Percentiles rank a stretch among this genome's conserved stretches.
Evolutionary conservation across 2,113 vertebrate genomes (phyloP).

Genomic region (Parotia lawesii): DNA sequence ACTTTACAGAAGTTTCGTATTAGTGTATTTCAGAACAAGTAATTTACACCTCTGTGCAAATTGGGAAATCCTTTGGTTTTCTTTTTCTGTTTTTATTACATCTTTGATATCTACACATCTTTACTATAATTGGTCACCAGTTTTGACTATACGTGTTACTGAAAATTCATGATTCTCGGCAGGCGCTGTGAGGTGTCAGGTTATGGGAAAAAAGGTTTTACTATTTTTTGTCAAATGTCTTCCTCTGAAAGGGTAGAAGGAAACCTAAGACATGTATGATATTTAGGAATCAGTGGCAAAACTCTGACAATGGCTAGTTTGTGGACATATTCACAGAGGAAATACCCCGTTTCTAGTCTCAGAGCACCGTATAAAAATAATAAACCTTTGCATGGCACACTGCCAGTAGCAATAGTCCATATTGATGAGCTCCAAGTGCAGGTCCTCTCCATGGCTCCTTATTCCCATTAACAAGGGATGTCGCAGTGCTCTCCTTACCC

Average conservation of each 20-base stretch:
- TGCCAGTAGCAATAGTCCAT: rapidly evolving
- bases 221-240: background rate
- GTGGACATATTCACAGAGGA: background rate
- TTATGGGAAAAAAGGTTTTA: background rate
- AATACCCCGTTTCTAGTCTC: background rate
- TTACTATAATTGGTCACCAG: background rate
- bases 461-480: background rate
- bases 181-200: background rate
- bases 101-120: background rate
- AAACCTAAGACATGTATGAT: background rate
- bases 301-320: background rate
- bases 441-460: background rate
- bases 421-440: background rate
- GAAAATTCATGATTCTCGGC: background rate
- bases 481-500: background rate
- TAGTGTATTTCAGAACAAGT: background rate
- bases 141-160: background rate
- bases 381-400: rapidly evolving
- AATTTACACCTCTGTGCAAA: background rate
- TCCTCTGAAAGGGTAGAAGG: background rate
- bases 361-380: background rate
- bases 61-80: background rate
- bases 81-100: background rate
- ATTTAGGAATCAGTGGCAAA: background rate
- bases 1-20: background rate